Conservation (phyloP, 2,113 vertebrate genomes). For the Notiomystis cincta region DNA sequence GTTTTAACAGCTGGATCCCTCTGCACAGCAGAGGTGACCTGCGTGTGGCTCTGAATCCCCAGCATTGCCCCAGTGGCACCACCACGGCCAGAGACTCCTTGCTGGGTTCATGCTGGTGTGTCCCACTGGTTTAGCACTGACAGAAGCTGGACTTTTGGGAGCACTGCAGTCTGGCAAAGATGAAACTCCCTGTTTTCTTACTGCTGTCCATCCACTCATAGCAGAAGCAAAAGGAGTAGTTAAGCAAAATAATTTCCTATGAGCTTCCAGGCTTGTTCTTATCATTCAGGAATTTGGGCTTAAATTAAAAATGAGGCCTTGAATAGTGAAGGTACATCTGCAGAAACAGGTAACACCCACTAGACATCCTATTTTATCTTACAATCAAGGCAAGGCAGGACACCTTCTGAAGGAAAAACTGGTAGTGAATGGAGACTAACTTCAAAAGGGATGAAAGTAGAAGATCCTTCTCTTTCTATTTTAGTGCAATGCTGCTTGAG, state of each 20-base stretch:
- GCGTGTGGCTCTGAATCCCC: not conserved
- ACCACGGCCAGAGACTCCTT: not conserved
- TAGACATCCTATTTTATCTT: not conserved
- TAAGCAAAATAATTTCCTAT: not conserved
- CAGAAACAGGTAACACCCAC: not conserved
- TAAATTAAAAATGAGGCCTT: not conserved
- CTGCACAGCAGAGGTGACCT: not conserved
- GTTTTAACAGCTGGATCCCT: not conserved
- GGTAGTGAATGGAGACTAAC: not conserved
- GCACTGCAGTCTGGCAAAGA: not conserved
- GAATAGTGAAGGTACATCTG: not conserved
- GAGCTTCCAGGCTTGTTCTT: not conserved
- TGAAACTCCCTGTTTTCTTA: not conserved
- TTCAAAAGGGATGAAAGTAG: not conserved
- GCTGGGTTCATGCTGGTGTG: not conserved
- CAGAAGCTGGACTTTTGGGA: not conserved
- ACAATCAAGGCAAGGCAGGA: not conserved
- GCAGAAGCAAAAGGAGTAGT: not conserved
- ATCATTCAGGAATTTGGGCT: not conserved
- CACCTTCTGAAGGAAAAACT: not conserved
- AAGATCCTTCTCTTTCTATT: not conserved
- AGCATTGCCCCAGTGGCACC: fast-evolving
- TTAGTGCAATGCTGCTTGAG: not conserved
- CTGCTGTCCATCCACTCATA: not conserved
- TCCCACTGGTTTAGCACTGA: not conserved